Percentiles rank a stretch among this genome's conserved stretches.
Evolutionary conservation across 2,797 vertebrate species (phyloP).

Genomic region (Malacoctenus gilli): DNA sequence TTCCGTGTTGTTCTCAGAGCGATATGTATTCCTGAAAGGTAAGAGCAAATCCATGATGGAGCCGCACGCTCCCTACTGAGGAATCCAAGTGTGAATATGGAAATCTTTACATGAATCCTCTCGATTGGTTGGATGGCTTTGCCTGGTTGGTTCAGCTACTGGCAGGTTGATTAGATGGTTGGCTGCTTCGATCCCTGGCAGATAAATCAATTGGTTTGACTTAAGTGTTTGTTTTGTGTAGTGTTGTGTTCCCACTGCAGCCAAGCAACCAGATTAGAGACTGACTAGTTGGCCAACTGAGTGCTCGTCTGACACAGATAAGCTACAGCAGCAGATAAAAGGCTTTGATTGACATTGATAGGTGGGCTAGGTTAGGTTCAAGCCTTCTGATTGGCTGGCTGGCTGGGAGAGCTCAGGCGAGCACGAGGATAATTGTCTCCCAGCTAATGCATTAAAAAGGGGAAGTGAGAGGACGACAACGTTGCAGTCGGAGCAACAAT

Average conservation of each 20-base stretch:
- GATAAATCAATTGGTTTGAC: slow-evolving; percentile 4
- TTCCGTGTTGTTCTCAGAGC: no score
- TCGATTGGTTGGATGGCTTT: not conserved
- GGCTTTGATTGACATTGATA: slow-evolving; percentile 27
- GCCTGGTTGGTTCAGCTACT: not conserved
- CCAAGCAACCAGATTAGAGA: not conserved
- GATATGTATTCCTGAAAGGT: no score
- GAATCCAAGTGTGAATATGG: no score
- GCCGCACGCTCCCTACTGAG: no score
- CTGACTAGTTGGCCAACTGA: not conserved
- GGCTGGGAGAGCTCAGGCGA: no score
- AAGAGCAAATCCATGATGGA: no score
- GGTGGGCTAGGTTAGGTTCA: not conserved
- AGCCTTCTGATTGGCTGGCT: no score
- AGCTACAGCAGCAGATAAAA: slow-evolving; percentile 21
- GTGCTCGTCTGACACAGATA: slow-evolving; percentile 13
- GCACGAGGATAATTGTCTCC: not conserved
- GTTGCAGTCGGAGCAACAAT: not conserved
- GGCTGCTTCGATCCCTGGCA: not conserved
- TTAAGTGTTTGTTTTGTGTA: not conserved
- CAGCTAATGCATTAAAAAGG: not conserved
- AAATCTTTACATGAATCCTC: no score
- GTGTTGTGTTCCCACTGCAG: not conserved
- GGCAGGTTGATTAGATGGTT: not conserved
- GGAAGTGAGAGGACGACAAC: not conserved